phyloP scores from a whole-genome alignment of 2,113 vertebrate species.

The Ageneiosus marmoratus region DNA sequence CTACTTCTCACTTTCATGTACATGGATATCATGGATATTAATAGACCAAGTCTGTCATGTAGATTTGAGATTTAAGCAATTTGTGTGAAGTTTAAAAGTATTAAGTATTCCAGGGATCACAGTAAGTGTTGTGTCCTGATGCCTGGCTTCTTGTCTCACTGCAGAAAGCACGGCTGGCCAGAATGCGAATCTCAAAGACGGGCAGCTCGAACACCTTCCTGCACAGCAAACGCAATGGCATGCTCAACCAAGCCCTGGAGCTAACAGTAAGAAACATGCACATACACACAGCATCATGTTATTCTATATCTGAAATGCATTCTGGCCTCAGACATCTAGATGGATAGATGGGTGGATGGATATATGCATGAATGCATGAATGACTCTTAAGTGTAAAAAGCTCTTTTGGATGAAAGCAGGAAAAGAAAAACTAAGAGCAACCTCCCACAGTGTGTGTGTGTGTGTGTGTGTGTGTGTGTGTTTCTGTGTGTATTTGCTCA shows the following conservation, averaged over 20 bases:
- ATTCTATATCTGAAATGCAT: slow-evolving; percentile 7
- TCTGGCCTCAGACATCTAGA: slow-evolving; percentile 1
- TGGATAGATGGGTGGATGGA: not conserved
- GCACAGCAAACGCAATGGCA: slow-evolving; percentile 94
- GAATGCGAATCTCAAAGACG: slow-evolving; percentile 91
- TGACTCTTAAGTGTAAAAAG: not conserved
- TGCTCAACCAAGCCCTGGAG: slow-evolving; percentile 91
- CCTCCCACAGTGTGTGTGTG: not conserved
- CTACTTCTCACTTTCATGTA: not conserved
- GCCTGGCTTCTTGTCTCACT: slow-evolving; percentile 51
- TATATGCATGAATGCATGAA: not conserved
- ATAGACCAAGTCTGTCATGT: not conserved
- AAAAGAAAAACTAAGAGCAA: not conserved
- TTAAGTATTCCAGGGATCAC: not conserved
- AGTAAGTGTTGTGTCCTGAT: slow-evolving; percentile 22
- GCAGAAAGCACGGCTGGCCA: slow-evolving; percentile 94
- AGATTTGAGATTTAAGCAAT: not conserved
- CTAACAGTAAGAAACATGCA: slow-evolving; percentile 80
- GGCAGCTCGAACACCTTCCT: slow-evolving; percentile 89
- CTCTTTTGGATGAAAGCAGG: not conserved
- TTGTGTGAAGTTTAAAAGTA: not conserved
- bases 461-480: slow-evolving; percentile 32
- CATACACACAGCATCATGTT: not conserved
- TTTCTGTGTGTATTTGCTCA: not conserved
- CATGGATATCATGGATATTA: not conserved